phyloP scores from a whole-genome alignment of 1,140 invertebrate genomes.

The Trachelipus rathkii region DNA sequence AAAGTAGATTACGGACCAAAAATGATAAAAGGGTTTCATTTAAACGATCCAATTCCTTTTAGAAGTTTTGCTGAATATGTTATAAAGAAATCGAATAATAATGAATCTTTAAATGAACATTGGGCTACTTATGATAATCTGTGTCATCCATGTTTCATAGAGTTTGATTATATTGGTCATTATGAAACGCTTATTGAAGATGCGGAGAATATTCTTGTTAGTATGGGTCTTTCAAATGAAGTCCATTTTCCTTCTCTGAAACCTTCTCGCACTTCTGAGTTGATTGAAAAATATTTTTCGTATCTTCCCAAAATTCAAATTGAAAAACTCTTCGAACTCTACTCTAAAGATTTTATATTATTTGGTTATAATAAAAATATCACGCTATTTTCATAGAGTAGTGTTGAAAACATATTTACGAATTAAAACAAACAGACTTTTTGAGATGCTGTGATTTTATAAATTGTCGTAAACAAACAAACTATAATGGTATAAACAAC shows the following conservation, averaged over 20 bases:
- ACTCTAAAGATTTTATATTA: no score
- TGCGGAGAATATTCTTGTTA: constrained; percentile 61
- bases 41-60: constrained; percentile 67
- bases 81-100: constrained; percentile 48
- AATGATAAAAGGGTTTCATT: constrained; percentile 71
- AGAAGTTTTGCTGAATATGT: constrained; percentile 78
- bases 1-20: constrained; percentile 70
- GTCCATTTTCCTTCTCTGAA: constrained; percentile 62
- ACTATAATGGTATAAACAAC: no score
- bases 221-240: constrained; percentile 59
- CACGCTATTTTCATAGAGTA: no score
- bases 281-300: constrained; percentile 69
- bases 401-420: no score
- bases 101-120: constrained; percentile 69
- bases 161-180: constrained; percentile 83
- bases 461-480: no score
- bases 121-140: constrained; percentile 77
- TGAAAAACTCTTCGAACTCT: no score
- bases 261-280: constrained; percentile 62
- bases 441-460: no score
- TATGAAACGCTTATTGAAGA: constrained; percentile 67
- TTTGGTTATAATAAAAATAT: no score
- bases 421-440: no score
- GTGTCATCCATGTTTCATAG: constrained; percentile 79
- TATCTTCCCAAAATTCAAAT: no score